A percentile compares a stretch with the other conserved stretches of the same genome.
Evolutionary conservation across 35 echinoderm and acorn worm species (phyloP).

Genomic region (Eucidaris tribuloides): DNA sequence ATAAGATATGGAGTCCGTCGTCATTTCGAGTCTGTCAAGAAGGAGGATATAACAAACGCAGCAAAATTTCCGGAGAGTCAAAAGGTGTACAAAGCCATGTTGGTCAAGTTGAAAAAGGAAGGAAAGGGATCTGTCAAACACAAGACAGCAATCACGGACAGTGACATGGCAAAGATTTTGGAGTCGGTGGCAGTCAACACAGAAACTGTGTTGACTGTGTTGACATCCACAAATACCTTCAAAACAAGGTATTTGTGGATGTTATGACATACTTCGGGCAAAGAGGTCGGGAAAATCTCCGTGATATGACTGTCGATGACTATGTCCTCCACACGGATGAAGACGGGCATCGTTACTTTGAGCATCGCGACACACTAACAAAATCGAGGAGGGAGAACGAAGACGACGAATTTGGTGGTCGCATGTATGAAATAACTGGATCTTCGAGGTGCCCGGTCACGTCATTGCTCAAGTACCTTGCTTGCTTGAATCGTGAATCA

Average conservation of each 20-base stretch:
- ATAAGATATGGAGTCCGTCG: neutral
- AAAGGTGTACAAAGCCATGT: conserved; percentile 31
- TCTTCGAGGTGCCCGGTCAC: conserved; percentile 68
- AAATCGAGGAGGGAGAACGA: conserved; percentile 81
- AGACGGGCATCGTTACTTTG: conserved; percentile 28
- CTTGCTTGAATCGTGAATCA: conserved; percentile 38
- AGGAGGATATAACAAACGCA: neutral
- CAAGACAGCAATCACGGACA: conserved; percentile 32
- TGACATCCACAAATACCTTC: too few relatives aligned
- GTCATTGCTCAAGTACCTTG: conserved; percentile 38
- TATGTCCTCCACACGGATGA: conserved; percentile 21
- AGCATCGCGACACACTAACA: conserved; percentile 55
- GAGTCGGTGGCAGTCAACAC: neutral
- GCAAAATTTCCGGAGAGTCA: conserved; percentile 24
- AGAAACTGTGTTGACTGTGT: neutral
- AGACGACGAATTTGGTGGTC: conserved; percentile 50
- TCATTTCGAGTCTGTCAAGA: neutral
- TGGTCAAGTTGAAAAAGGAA: conserved; percentile 46
- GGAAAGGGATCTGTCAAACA: conserved; percentile 40
- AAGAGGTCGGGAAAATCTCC: conserved; percentile 35
- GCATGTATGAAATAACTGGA: conserved; percentile 82
- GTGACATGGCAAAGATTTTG: conserved; percentile 44
- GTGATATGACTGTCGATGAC: conserved; percentile 30
- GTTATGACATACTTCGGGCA: conserved; percentile 44
- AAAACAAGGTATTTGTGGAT: conserved; percentile 64